Evolutionary conservation across 2,888 invertebrate genomes (phyloP).

Genomic region (Monochamus alternatus): DNA sequence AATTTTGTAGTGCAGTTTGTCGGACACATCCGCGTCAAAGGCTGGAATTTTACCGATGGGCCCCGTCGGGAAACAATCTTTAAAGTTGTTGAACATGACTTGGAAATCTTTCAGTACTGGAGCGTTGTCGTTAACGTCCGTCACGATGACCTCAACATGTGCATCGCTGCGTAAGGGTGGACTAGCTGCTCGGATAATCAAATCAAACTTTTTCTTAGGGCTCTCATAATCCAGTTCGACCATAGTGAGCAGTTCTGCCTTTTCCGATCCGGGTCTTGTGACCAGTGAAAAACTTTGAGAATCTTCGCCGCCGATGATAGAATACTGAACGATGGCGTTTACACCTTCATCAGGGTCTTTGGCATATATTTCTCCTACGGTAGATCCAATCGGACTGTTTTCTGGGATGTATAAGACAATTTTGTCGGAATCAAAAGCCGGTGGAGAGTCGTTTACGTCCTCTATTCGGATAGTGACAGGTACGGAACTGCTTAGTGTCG

Average conservation of each 20-base stretch:
- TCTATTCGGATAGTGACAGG: constrained; percentile 88
- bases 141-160: constrained; percentile 89
- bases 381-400: constrained; percentile 96
- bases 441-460: constrained; percentile 93
- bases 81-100: constrained; percentile 96
- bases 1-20: constrained; percentile 87
- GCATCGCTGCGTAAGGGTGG: constrained; percentile 92
- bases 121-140: constrained; percentile 96
- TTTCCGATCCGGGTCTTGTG: constrained; percentile 86
- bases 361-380: constrained; percentile 92
- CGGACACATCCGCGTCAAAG: constrained; percentile 94
- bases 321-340: constrained; percentile 94
- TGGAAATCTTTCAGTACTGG: constrained; percentile 92
- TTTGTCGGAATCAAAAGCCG: constrained; percentile 90
- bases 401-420: constrained; percentile 92
- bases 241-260: constrained; percentile 90
- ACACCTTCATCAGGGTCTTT: constrained; percentile 94
- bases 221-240: constrained; percentile 97
- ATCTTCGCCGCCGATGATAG: constrained; percentile 94
- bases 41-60: constrained; percentile 94
- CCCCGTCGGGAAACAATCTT: constrained; percentile 93
- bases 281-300: constrained; percentile 89
- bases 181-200: constrained; percentile 92
- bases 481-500: constrained; percentile 72
- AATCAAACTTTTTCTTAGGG: constrained; percentile 89